phyloP scores from a whole-genome alignment of 1,140 invertebrate species.

The Drosophila funebris region DNA sequence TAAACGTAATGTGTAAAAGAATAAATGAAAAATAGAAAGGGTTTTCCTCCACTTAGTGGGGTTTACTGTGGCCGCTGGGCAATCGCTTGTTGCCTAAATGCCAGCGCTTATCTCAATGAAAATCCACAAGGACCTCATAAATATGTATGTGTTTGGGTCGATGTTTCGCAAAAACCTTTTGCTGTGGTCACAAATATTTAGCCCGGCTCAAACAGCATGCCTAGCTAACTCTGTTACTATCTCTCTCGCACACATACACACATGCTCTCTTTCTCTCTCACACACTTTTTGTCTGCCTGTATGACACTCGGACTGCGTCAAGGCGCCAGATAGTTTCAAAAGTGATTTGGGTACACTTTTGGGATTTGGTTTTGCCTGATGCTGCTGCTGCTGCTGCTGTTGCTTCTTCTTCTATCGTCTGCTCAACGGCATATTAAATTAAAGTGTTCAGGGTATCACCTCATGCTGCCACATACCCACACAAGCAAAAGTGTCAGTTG shows the following conservation, averaged over 20 bases:
- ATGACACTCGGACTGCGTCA: constrained; percentile 60
- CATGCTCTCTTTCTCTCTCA: not conserved
- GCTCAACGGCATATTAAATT: constrained; percentile 80
- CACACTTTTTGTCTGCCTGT: constrained; percentile 3
- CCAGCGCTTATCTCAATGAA: constrained; percentile 73
- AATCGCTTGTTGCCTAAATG: constrained; percentile 64
- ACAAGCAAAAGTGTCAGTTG: constrained; percentile 70
- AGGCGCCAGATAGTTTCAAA: constrained; percentile 81
- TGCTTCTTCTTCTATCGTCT: constrained; percentile 22
- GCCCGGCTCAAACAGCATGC: constrained; percentile 13
- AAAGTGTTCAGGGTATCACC: constrained; percentile 64
- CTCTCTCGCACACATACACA: not conserved
- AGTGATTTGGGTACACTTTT: constrained; percentile 80
- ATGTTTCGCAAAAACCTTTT: constrained; percentile 49
- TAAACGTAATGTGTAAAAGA: constrained; percentile 3
- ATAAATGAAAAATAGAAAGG: not conserved
- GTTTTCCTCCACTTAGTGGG: constrained; percentile 7
- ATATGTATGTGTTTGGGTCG: constrained; percentile 59
- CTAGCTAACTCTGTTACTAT: constrained; percentile 4
- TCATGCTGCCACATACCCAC: constrained; percentile 4
- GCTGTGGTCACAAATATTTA: constrained; percentile 66
- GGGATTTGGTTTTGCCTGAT: constrained; percentile 59
- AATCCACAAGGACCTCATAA: constrained; percentile 77
- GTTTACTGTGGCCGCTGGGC: constrained; percentile 17
- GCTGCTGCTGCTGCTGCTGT: constrained; percentile 1